These are phyloP conservation scores for Chloropsis cyanopogon DNA, from an alignment of 2,113 vertebrate species.

Conservation along the genomic window DNA sequence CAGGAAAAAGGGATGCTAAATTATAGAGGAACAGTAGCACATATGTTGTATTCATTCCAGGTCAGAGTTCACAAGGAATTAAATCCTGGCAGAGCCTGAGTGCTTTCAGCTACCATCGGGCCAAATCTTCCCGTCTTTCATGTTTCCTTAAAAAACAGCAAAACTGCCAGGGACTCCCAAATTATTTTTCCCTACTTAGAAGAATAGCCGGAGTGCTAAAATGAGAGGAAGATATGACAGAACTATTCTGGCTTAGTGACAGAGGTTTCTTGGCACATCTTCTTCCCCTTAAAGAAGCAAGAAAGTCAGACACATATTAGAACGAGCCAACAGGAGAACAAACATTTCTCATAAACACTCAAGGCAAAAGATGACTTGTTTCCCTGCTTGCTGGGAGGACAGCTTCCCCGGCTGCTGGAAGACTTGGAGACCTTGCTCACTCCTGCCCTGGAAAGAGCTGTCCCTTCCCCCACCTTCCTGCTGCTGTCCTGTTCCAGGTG, in stretches of 20 bases:
- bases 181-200: not conserved
- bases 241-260: not conserved
- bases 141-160: not conserved
- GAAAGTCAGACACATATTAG: not conserved
- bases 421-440: not conserved
- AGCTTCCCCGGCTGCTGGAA: not conserved
- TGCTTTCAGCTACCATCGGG: not conserved
- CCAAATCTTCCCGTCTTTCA: constrained; percentile 16
- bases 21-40: constrained; percentile 46
- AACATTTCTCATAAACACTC: not conserved
- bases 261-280: not conserved
- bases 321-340: not conserved
- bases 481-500: constrained; percentile 13
- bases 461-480: not conserved
- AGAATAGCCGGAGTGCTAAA: not conserved
- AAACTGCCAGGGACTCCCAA: not conserved
- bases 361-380: not conserved
- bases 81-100: not conserved
- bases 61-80: constrained; percentile 29
- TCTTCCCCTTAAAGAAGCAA: not conserved
- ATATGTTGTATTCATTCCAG: not conserved
- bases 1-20: constrained; percentile 30
- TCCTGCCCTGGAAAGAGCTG: not conserved
- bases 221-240: not conserved
- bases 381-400: not conserved